Evolutionary conservation across 2,113 vertebrate genomes (phyloP).

Genomic region (Hippocampus barbouri): DNA sequence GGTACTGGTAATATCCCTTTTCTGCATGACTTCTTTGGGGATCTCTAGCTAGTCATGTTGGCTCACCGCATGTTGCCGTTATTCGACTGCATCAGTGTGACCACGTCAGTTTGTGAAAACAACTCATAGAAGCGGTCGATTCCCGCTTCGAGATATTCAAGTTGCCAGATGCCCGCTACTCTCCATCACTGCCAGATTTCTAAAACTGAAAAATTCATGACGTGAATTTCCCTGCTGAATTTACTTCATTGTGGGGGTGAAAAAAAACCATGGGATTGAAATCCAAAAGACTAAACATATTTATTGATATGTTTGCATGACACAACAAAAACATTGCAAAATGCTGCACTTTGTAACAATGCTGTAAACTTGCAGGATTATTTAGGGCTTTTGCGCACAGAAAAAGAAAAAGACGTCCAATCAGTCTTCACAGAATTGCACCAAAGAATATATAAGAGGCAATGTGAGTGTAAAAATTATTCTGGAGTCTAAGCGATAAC

Average conservation of each 20-base stretch:
- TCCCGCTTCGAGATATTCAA: not conserved
- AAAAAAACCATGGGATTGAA: not conserved
- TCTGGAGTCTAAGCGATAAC: not conserved
- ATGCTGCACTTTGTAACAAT: not conserved
- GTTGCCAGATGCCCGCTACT: not conserved
- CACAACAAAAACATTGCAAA: not conserved
- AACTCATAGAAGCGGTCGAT: not conserved
- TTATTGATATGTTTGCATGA: not conserved
- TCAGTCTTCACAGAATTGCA: not conserved
- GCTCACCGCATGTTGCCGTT: not conserved
- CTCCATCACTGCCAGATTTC: not conserved
- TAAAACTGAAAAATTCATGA: not conserved
- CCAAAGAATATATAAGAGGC: not conserved
- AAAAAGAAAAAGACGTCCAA: not conserved
- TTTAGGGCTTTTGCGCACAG: not conserved
- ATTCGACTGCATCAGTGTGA: not conserved
- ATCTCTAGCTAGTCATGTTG: not conserved
- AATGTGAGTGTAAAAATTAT: not conserved
- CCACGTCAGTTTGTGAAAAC: not conserved
- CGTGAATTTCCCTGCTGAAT: not conserved
- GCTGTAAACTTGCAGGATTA: not conserved
- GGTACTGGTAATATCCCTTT: slow-evolving; percentile 72
- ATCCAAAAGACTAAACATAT: not conserved
- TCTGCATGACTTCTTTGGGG: slow-evolving; percentile 57
- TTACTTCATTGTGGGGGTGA: not conserved